Base-by-base conservation (phyloP, 2,113 vertebrate genomes). In the Hyla sarda region DNA sequence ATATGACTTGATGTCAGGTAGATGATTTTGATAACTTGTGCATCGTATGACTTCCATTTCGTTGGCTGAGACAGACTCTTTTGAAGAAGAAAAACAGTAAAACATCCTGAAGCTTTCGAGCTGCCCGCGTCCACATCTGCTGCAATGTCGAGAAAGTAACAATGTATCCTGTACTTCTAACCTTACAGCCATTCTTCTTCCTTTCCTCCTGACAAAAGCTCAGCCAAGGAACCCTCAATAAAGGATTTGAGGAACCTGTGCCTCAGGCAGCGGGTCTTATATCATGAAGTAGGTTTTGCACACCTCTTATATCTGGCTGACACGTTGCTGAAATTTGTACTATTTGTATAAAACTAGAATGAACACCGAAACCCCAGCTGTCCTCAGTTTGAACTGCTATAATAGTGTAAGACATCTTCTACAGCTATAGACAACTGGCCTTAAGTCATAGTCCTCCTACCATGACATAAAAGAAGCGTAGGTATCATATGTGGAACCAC, bases 1-100 rank as follows among this genome's bases (percentile, higher is more conserved):
- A 94, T 94, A 94, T 34, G 92, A 94, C 92, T 94, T 94, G 90
- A 91, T 93, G 92, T 95, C 94, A 95, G 90, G 90, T 93, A 92
- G 94, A 93, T 90, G 92, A 91, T 89, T 93, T 92, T 62, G 92
- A 91, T 93, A 93, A 90, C 91, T 92, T 93, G 94, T 91, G 92
- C 91, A 89, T 84, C 58, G 89, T 92, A 93, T 89, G 92, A 93
- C 93, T 94, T 88, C 91, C 89, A 86, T 89, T 88, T 90, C 90
- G 88, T n/a, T 62, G 81, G 56, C 88, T 90, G 89, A 91, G 67
- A 91, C 89, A 88, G 87, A 88, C 69, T 90, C 92, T 91, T 92
- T 90, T 88, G 21, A 54, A 37, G 89, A 88, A 90, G 90, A 91
- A 71, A 69, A 41, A 91, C 32, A 74, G 67, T 77, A 89, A 89